Evolutionary conservation across 2,888 invertebrate genomes (phyloP), one percentile per base, ranked within the genome.

Genomic region (Drosophila macrospina): DNA sequence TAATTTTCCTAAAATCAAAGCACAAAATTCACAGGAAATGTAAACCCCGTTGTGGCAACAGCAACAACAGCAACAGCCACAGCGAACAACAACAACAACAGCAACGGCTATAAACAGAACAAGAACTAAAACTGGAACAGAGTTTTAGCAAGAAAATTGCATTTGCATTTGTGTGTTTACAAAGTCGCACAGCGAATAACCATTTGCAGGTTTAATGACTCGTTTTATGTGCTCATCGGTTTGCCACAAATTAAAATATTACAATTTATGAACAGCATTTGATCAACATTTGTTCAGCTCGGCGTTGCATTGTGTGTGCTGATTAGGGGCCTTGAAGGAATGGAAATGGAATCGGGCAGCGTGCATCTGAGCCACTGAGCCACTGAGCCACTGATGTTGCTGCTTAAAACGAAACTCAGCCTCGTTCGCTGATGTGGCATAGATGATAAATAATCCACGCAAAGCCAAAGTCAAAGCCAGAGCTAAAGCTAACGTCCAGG

Each of bases 371-470:
- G 59, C 39, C 60, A 28, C 61, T 80, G n/a, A n/a, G n/a, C n/a
- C n/a, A n/a, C 85, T 72, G 60, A 20, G 59, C 39, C 60, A 28
- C 61, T 80, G n/a, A n/a, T n/a, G n/a, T n/a, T n/a, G n/a, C 79
- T 83, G 88, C 32, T 87, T 84, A 83, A 83, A 84, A 76, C 76
- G 72, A 76, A 73, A 80, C 74, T 78, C 73, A 72, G 78, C 69
- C 69, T 59, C 56, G 62, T 64, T 56, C 70, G 69, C 87, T 73
- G 85, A 88, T 85, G 85, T 70, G 78, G 76, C 81, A 60, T 75
- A 71, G 89, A 87, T 88, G 85, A 85, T 85, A 85, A 85, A 88
- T 84, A 87, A 84, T 88, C 85, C 89, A 88, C 89, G 85, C 89
- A 85, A 88, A 84, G 74, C 37, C 45, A n/a, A 34, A n/a, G n/a